A percentile compares a stretch with the other conserved stretches of the same genome.
Conservation (phyloP, 2,113 vertebrate species). For the Merops nubicus region DNA sequence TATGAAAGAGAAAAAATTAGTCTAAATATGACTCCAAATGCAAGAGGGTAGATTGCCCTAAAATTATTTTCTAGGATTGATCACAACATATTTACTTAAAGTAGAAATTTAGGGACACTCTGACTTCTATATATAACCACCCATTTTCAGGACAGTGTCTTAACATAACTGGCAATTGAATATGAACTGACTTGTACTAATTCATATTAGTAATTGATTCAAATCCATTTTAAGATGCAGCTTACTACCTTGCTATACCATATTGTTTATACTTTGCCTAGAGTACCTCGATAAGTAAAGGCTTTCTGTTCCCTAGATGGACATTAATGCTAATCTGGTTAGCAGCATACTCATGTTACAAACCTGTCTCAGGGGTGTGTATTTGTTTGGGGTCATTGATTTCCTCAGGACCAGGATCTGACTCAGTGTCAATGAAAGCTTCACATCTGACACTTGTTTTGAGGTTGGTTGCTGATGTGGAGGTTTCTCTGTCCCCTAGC, state of each 20-base stretch:
- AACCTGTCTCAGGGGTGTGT: neutral
- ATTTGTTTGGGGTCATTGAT: neutral
- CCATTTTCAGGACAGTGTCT: neutral
- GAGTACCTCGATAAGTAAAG: neutral
- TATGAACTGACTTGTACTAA: neutral
- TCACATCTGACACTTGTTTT: neutral
- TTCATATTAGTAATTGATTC: neutral
- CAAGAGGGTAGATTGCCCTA: neutral
- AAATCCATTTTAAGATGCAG: neutral
- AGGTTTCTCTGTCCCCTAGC: neutral
- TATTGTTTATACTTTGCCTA: neutral
- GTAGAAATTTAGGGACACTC: neutral
- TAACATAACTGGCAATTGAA: neutral
- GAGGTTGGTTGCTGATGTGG: neutral
- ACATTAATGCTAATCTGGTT: neutral
- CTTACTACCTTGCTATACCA: neutral
- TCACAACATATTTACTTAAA: neutral
- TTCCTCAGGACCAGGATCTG: neutral
- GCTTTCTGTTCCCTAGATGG: neutral
- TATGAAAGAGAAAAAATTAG: neutral
- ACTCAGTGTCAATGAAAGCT: neutral
- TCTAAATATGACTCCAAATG: neutral
- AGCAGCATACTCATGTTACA: neutral
- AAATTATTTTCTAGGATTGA: neutral
- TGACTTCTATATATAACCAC: neutral